Conservation (phyloP, 2,113 vertebrate genomes). For the Pomatostomus ruficeps region DNA sequence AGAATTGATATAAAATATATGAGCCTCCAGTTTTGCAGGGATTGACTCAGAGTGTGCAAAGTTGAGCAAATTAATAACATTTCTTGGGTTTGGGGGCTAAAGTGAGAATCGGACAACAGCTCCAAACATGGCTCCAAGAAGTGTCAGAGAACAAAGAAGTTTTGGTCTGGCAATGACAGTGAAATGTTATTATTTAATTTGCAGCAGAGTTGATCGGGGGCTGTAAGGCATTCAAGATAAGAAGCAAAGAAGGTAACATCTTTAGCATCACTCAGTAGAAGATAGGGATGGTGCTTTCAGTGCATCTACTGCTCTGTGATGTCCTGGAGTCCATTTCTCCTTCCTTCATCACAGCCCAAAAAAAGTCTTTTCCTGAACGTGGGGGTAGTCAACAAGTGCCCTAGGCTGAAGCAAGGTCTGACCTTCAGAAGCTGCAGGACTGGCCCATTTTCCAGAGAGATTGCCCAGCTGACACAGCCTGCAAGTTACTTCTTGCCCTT, state of each 20-base stretch:
- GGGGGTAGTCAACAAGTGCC: not conserved
- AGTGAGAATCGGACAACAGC: not conserved
- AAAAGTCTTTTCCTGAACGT: not conserved
- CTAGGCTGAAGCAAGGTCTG: not conserved
- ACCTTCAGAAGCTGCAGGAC: not conserved
- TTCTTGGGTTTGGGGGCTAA: not conserved
- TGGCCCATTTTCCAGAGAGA: not conserved
- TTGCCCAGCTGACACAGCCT: not conserved
- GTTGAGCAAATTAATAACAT: not conserved
- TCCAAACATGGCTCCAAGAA: not conserved
- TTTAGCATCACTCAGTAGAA: not conserved
- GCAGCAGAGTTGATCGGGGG: not conserved
- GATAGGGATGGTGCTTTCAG: not conserved
- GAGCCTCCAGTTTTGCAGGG: not conserved
- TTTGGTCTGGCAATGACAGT: not conserved
- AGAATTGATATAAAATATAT: not conserved
- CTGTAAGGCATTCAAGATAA: not conserved
- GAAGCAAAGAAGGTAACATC: not conserved
- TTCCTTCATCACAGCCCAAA: not conserved
- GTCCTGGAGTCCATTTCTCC: not conserved
- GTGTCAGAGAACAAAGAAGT: not conserved
- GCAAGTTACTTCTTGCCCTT: slow-evolving; percentile 13
- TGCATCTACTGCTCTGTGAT: not conserved
- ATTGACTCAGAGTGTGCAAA: not conserved
- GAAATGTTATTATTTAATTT: not conserved